Conservation (phyloP, 2,888 invertebrate genomes). For the Nomada fabriciana region DNA sequence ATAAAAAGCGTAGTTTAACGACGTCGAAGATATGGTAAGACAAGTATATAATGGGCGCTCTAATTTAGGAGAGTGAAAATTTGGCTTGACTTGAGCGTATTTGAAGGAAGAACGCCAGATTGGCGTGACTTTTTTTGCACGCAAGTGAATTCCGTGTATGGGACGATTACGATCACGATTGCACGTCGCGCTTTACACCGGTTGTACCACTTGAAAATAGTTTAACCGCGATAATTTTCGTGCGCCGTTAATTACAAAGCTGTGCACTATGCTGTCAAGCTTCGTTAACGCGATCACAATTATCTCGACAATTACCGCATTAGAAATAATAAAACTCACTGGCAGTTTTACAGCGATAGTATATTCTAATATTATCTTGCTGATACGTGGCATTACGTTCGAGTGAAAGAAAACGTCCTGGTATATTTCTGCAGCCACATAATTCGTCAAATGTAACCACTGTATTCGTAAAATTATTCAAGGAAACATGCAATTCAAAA, state of each 20-base stretch:
- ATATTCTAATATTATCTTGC: background rate
- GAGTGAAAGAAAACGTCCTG: background rate
- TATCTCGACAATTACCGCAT: conserved; percentile 23
- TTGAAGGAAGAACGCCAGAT: background rate
- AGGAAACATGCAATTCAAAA: too few relatives aligned
- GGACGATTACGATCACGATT: conserved; percentile 15
- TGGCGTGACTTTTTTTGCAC: conserved; percentile 4
- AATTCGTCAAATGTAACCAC: background rate
- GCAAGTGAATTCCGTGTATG: conserved; percentile 8
- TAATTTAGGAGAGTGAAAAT: conserved; percentile 6
- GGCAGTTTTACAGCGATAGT: background rate
- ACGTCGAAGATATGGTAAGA: too few relatives aligned
- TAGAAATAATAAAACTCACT: conserved; percentile 19
- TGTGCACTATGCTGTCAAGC: conserved; percentile 2
- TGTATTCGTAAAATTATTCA: background rate
- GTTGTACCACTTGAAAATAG: conserved; percentile 38
- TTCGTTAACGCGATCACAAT: conserved; percentile 36
- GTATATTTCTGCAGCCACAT: background rate
- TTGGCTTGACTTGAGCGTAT: background rate
- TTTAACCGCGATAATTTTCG: conserved; percentile 41
- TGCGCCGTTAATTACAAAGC: conserved; percentile 36
- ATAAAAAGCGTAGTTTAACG: too few relatives aligned
- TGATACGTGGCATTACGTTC: background rate
- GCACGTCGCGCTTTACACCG: background rate
- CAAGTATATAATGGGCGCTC: background rate